phyloP scores from a whole-genome alignment of 2,888 invertebrate genomes.

The Muscina levida region DNA sequence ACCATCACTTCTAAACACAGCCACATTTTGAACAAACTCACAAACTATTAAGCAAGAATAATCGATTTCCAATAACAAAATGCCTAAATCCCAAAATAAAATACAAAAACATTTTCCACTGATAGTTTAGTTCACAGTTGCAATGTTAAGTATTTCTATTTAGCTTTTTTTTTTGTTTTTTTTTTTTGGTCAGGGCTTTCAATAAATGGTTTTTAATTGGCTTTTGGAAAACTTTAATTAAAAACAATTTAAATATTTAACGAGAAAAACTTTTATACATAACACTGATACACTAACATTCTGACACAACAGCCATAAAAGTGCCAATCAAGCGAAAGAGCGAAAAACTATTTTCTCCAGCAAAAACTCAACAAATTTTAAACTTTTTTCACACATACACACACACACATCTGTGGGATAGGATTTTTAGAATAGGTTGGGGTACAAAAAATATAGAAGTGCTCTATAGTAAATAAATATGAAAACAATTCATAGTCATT shows the following conservation, averaged over 20 bases:
- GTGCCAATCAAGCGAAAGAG: constrained; percentile 38
- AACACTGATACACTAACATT: not conserved
- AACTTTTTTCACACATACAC: constrained; percentile 16
- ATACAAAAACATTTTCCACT: not conserved
- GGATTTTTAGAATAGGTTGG: too few species aligned
- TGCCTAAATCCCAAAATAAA: not conserved
- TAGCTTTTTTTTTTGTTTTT: not conserved
- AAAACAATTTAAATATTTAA: constrained; percentile 41
- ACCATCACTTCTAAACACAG: not conserved
- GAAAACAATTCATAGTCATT: too few species aligned
- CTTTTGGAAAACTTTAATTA: constrained; percentile 39
- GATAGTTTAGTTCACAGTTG: not conserved
- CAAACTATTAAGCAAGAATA: not conserved
- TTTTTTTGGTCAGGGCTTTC: not conserved
- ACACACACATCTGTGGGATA: too few species aligned
- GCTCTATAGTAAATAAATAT: too few species aligned
- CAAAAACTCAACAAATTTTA: constrained; percentile 11
- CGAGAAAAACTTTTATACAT: constrained; percentile 22
- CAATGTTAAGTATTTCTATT: not conserved
- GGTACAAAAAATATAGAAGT: too few species aligned
- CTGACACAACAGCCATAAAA: constrained; percentile 3
- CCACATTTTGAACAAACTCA: not conserved
- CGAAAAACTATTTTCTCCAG: constrained; percentile 11
- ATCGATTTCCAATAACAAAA: not conserved
- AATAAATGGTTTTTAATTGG: constrained; percentile 31